These are phyloP conservation scores for Shargacucullia verbasci DNA, from an alignment of 2,888 invertebrate species.

Conservation along the genomic window DNA sequence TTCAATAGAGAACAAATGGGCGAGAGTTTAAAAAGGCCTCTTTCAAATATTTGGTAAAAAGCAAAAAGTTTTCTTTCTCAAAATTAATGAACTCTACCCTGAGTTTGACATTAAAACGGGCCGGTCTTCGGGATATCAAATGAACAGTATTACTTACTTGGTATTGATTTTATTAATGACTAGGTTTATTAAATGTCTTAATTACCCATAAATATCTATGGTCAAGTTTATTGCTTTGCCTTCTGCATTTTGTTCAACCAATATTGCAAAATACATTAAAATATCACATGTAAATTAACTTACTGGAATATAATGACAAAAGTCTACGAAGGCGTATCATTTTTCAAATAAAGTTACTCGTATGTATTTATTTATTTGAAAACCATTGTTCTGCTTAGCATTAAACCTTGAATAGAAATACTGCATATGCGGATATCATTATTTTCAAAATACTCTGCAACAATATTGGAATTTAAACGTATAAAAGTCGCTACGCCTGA, in stretches of 20 bases:
- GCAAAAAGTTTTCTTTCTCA: constrained; percentile 58
- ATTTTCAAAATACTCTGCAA: constrained; percentile 47
- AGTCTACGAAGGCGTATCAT: constrained; percentile 8
- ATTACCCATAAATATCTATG: constrained; percentile 10
- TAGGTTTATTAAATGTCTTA: constrained; percentile 8
- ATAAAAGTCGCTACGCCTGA: constrained; percentile 36
- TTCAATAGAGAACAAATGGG: constrained; percentile 46
- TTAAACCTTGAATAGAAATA: constrained; percentile 22
- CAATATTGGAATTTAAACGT: constrained; percentile 37
- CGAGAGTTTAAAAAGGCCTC: constrained; percentile 48
- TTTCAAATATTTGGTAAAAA: constrained; percentile 60
- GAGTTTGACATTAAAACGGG: constrained; percentile 61
- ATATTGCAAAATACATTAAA: not conserved
- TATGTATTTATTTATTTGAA: constrained; percentile 8
- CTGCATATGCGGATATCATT: constrained; percentile 52
- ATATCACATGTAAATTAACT: too few relatives aligned
- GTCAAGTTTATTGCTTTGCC: constrained; percentile 8
- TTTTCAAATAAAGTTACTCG: constrained; percentile 13
- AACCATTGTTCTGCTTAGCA: constrained; percentile 23
- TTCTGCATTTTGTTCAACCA: not conserved
- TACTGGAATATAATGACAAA: too few relatives aligned
- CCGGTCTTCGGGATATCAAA: constrained; percentile 39
- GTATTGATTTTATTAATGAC: constrained; percentile 19
- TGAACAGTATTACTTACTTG: constrained; percentile 44
- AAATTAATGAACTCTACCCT: constrained; percentile 64